phyloP scores from a whole-genome alignment of 64 coral and sea anemone species.

The Montipora cactus region DNA sequence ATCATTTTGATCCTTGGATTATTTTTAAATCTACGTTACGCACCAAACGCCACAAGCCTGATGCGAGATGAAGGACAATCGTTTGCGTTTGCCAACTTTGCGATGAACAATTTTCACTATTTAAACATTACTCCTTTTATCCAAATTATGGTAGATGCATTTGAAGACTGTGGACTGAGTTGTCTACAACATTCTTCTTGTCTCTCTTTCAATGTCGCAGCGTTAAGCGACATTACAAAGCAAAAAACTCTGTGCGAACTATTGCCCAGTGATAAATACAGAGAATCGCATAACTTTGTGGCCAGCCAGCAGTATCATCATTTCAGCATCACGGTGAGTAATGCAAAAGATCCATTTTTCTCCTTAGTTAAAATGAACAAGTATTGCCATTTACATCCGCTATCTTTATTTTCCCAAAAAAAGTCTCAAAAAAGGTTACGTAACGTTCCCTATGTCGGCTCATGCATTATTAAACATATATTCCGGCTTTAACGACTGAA shows the following conservation, averaged over 20 bases:
- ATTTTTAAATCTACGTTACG: neutral
- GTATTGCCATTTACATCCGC: too few relatives aligned
- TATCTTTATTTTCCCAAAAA: too few relatives aligned
- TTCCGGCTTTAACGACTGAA: too few relatives aligned
- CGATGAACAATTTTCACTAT: neutral
- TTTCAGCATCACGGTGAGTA: neutral
- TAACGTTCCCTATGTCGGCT: too few relatives aligned
- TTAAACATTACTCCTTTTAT: neutral
- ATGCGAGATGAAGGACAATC: neutral
- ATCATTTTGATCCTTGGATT: neutral
- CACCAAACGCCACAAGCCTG: neutral
- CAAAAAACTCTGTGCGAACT: neutral
- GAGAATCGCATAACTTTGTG: neutral
- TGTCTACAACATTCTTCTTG: neutral
- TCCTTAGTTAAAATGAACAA: too few relatives aligned
- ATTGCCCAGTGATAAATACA: conserved; percentile 5
- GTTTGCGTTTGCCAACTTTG: neutral
- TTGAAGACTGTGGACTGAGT: neutral
- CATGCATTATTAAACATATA: too few relatives aligned
- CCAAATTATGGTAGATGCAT: neutral
- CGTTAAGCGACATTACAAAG: neutral
- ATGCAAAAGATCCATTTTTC: neutral
- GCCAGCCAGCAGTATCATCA: neutral
- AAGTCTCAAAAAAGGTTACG: too few relatives aligned
- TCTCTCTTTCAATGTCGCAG: neutral